Percentiles rank a stretch among this genome's conserved stretches.
Conservation (phyloP, 2,888 invertebrate genomes). For the Philereme vetulata region DNA sequence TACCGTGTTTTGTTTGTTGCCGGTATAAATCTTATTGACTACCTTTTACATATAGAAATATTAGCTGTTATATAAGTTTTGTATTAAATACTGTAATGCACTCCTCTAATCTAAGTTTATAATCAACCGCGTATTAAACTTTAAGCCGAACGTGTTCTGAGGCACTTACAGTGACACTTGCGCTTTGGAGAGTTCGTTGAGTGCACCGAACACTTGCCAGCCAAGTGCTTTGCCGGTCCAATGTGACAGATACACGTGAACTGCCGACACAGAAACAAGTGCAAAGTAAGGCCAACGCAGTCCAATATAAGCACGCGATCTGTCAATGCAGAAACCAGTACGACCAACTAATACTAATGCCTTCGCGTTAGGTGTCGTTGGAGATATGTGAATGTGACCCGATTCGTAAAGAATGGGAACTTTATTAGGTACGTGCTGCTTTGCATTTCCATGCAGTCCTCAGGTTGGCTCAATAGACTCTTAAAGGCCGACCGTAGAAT, state of each 20-base stretch:
- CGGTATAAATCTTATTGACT: too few species aligned
- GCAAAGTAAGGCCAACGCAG: background rate
- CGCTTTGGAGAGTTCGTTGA: constrained; percentile 28
- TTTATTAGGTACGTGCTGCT: constrained; percentile 11
- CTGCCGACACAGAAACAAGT: background rate
- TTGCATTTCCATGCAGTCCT: constrained; percentile 8
- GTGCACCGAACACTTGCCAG: constrained; percentile 16
- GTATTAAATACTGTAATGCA: too few species aligned
- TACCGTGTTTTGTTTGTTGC: too few species aligned
- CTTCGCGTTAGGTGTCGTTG: background rate
- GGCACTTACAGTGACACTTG: constrained; percentile 12
- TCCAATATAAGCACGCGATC: background rate
- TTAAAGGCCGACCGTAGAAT: background rate
- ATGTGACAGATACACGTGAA: background rate
- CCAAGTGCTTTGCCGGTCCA: constrained; percentile 3
- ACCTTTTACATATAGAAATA: too few species aligned
- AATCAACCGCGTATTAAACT: constrained; percentile 13
- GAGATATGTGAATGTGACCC: constrained; percentile 8
- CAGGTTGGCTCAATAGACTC: constrained; percentile 1
- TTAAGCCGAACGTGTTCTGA: constrained; percentile 15
- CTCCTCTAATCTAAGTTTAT: too few species aligned
- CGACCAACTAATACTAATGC: background rate
- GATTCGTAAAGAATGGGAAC: constrained; percentile 6
- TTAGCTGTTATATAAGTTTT: background rate
- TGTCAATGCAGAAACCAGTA: background rate